Conservation (phyloP, 2,888 invertebrate species). For the Microctonus hyperodae region DNA sequence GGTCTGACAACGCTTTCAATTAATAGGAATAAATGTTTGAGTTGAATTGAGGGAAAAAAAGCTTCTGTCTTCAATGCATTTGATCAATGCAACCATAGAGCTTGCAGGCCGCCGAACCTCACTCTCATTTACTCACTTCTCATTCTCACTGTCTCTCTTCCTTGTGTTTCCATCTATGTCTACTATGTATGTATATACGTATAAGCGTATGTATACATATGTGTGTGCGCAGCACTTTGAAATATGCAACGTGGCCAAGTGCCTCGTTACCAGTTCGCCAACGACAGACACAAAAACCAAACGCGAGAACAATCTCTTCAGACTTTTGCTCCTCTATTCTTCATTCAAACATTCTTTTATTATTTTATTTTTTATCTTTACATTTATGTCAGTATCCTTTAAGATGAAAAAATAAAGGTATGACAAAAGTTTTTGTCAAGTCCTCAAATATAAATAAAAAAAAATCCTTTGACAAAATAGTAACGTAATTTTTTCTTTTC, state of each 20-base stretch:
- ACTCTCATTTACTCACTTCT: neutral
- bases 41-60: neutral
- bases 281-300: conserved; percentile 38
- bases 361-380: neutral
- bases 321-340: neutral
- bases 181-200: too few species aligned
- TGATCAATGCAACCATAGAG: neutral
- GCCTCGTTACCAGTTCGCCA: conserved; percentile 43
- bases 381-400: neutral
- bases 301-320: conserved; percentile 19
- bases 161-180: neutral
- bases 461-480: neutral
- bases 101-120: neutral
- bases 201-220: neutral
- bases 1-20: conserved; percentile 6
- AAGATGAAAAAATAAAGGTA: neutral
- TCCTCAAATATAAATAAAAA: neutral
- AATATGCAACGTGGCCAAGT: conserved; percentile 50
- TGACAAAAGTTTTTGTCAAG: neutral
- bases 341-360: neutral
- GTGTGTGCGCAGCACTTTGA: conserved; percentile 25
- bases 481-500: too few species aligned
- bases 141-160: neutral
- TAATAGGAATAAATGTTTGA: conserved; percentile 3
- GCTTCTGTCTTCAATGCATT: neutral